Evolutionary conservation across 1,140 invertebrate genomes (phyloP), one percentile per base, ranked within the genome.

Genomic region (Saccostrea echinata): DNA sequence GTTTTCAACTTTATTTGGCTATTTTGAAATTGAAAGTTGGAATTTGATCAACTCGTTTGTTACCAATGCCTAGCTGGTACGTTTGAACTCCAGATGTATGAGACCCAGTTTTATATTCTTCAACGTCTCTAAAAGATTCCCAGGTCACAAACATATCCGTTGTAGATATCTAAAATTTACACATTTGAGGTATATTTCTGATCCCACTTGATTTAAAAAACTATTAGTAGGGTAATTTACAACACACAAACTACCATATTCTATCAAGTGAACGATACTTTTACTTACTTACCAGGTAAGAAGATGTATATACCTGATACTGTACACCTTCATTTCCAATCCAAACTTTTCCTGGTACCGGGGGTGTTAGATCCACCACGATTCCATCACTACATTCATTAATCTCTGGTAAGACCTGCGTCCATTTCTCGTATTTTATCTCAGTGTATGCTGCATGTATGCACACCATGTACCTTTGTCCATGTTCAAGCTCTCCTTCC

Each of bases 61-160:
- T 84, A 92, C 91, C 91, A 30, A 92, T 85, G 21, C 89, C 88
- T 16, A 91, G 24, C n/a, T 86, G 52, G 80, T 92, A 92, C 24
- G 84, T 61, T 33, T 84, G 68, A 35, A 92, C 90, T 13, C 89
- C 91, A 81, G 88, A 80, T 24, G 83, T 88, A 64, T 90, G 86
- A 80, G 87, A 71, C 85, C 86, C 64, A 55, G 21, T 51, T 52
- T 80, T 35, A 9, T 55, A 61, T 68, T 90, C 90, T 68, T 92
- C 91, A 12, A 90, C 88, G 86, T 92, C 91, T 33, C 27, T 84
- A 76, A 92, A 92, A 16, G 82, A 71, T n/a, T 88, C 87, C 91
- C 91, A 92, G 55, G 86, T 87, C 2, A 91, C 71, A n/a, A 88
- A 88, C 64, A 92, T 84, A 24, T 90, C 88, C 24, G 85, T 84